These are phyloP conservation scores for Medauroidea extradentata DNA, from an alignment of 1,140 invertebrate species.

Conservation along the genomic window DNA sequence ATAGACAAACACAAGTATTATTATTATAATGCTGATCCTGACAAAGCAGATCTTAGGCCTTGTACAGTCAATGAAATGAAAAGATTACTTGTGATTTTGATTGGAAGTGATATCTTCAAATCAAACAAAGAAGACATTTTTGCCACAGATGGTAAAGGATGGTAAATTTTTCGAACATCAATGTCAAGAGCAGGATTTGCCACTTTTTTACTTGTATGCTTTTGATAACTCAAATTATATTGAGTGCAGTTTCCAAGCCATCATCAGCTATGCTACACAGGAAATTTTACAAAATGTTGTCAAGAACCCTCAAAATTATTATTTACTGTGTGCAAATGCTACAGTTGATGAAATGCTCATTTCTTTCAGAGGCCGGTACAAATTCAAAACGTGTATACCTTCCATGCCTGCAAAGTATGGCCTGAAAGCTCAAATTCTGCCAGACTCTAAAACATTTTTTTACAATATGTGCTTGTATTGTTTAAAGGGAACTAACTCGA, in stretches of 20 bases:
- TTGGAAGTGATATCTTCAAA: constrained; percentile 20
- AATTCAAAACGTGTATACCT: constrained; percentile 44
- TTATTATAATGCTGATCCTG: constrained; percentile 17
- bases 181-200: constrained; percentile 28
- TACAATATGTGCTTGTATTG: too few species aligned
- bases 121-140: constrained; percentile 28
- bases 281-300: too few species aligned
- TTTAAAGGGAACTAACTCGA: too few species aligned
- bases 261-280: too few species aligned
- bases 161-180: constrained; percentile 26
- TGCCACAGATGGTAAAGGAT: constrained; percentile 28
- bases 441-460: constrained; percentile 1
- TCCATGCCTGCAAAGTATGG: constrained; percentile 46
- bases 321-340: too few species aligned
- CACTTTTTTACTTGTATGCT: constrained; percentile 22
- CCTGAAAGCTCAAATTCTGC: constrained; percentile 32
- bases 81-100: not conserved
- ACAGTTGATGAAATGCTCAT: constrained; percentile 35
- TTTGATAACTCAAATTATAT: constrained; percentile 26
- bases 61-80: not conserved
- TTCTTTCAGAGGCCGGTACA: constrained; percentile 39
- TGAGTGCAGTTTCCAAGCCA: not conserved
- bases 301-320: too few species aligned
- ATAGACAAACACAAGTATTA: constrained; percentile 45
- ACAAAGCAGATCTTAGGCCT: constrained; percentile 1